Evolutionary conservation across 1,140 invertebrate genomes (phyloP).

Genomic region (Drosophila dunni): DNA sequence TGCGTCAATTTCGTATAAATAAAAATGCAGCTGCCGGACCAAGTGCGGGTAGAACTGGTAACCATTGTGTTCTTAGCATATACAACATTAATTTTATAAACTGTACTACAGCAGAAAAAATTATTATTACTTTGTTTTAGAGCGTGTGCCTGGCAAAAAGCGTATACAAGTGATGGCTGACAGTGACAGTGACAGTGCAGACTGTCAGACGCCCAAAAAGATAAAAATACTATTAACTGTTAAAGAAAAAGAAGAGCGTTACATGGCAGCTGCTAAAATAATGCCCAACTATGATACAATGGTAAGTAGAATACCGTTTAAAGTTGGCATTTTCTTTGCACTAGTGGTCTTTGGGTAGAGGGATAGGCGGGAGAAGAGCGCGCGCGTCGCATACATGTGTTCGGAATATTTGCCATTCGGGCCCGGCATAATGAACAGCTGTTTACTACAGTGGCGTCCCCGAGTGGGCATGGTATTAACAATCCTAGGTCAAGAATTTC

Average conservation of each 20-base stretch:
- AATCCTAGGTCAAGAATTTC: conserved; percentile 6
- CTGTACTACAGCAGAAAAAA: not conserved
- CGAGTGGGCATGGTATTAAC: conserved; percentile 1
- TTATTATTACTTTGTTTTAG: conserved; percentile 47
- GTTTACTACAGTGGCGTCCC: conserved; percentile 53
- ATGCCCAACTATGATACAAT: conserved; percentile 80
- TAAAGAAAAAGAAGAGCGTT: conserved; percentile 81
- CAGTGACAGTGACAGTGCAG: conserved; percentile 77
- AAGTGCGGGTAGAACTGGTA: conserved; percentile 67
- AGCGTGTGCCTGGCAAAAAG: conserved; percentile 80
- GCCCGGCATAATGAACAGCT: conserved; percentile 67
- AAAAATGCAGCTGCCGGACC: conserved; percentile 54
- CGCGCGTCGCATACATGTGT: conserved; percentile 46
- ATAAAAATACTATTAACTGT: conserved; percentile 66
- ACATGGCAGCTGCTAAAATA: conserved; percentile 77
- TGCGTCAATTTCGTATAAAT: conserved; percentile 83
- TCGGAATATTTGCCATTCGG: conserved; percentile 64
- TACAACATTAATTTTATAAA: not conserved
- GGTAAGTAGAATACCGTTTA: conserved; percentile 55
- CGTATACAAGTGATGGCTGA: conserved; percentile 79
- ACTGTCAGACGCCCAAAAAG: conserved; percentile 69
- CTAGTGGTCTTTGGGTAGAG: not conserved
- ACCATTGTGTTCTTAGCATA: conserved; percentile 29
- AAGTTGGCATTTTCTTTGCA: not conserved
- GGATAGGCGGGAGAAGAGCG: conserved; percentile 12